Base-by-base conservation (phyloP, 2,113 vertebrate species). In the Hepsetus odoe region DNA sequence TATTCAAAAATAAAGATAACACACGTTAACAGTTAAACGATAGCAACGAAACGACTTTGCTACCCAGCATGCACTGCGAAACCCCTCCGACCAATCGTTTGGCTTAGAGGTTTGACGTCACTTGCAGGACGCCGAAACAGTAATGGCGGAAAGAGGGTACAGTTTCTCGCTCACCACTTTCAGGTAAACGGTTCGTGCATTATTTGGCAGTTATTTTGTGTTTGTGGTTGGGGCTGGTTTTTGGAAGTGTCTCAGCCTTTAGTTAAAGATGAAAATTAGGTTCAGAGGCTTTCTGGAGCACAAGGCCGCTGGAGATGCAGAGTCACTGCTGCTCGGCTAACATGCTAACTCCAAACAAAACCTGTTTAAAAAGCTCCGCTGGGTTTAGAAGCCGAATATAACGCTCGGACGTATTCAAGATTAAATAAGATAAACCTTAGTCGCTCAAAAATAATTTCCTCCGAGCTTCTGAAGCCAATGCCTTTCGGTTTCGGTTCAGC, bases 151-250 rank as follows among this genome's bases (percentile, higher is more conserved):
- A 81, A 95, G 97, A 1, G 97, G 96, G 0, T 99, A 98, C 75
- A 99, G 96, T 87, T 98, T 99, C 83, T 98, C 97, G 4, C 94
- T 99, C 77, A 98, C 98, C 66, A 99, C 96, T 7, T 99, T 99
- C 90, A 99, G 97, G 97, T 99, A 90, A 77, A 88, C 51, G 51
- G 20, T 22, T 56, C 33, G 53, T 1, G 4, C 78, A 18, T n/a
- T 11, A 1, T 20, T n/a, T n/a, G n/a, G n/a, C n/a, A n/a, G 26
- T 20, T n/a, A 62, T 87, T 0, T 8, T 46, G n/a, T 64, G 1
- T 33, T 46, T 35, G 18, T 18, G 1, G 28, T 69, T 2, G 5
- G 32, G 12, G 33, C 9, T n/a, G 9, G 13, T 5, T 1, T 24
- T 58, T 2, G n/a, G 40, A 16, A 4, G 42, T 26, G 30, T 33